Conservation (phyloP, 1,140 invertebrate species). For the Archegozetes longisetosus region DNA sequence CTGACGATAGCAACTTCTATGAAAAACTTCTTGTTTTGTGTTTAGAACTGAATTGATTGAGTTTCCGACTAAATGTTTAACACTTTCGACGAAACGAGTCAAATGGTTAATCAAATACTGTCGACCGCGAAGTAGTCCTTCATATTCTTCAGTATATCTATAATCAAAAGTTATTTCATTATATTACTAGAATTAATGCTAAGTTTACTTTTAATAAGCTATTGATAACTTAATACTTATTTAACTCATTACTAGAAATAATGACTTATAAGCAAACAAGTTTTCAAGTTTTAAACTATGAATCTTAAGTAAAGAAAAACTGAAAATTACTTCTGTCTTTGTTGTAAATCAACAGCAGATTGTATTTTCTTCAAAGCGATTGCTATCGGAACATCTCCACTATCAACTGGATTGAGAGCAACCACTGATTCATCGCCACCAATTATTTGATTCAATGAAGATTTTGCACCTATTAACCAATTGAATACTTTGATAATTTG, state of each 20-base stretch:
- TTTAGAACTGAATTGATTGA: not conserved
- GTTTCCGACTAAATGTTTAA: not conserved
- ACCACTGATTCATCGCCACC: not conserved
- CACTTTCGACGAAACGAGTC: not conserved
- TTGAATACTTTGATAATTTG: too few species aligned
- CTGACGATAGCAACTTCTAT: not conserved
- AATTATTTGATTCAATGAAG: not conserved
- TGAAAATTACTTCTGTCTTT: too few species aligned
- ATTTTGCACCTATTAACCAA: not conserved
- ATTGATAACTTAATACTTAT: too few species aligned
- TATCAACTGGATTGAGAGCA: not conserved
- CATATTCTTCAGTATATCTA: not conserved
- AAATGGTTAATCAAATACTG: not conserved
- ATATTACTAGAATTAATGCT: too few species aligned
- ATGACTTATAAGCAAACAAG: too few species aligned
- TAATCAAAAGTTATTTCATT: not conserved
- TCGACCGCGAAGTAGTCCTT: not conserved
- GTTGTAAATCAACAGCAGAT: not conserved
- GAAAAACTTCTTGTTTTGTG: not conserved
- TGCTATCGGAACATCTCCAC: not conserved
- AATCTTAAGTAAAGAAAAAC: too few species aligned
- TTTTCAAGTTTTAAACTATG: too few species aligned
- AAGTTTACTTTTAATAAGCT: too few species aligned
- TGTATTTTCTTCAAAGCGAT: not conserved
- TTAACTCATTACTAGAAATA: too few species aligned